Base-by-base conservation (phyloP, 2,797 vertebrate genomes). In the Holocentrus rufus region DNA sequence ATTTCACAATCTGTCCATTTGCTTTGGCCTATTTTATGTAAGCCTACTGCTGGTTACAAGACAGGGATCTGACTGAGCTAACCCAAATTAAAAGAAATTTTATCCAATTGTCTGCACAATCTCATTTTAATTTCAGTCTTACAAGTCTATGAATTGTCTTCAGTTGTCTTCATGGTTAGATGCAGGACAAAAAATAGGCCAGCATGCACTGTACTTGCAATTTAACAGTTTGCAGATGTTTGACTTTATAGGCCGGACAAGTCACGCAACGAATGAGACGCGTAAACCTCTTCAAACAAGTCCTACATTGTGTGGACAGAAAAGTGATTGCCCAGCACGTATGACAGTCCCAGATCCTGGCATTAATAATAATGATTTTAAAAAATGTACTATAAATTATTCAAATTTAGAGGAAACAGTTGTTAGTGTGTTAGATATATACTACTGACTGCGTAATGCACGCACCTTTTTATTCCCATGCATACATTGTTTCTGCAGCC, bases 11-110 rank as follows among this genome's bases (percentile, higher is more conserved):
- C 34, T 25, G 58, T 39, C 58, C 7, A 9, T 80, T 85, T 63
- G 27, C 76, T 30, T 27, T 81, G 79, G 79, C 66, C 72, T 68
- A 64, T 67, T 85, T 74, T 39, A 67, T 65, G 27, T 56, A 61
- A 74, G 6, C 30, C 3, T 17, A 27, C 1, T 31, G 9, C 17
- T 77, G 74, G 61, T 30, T 25, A 61, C 2, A 1, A 34, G 54
- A 58, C 75, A 79, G 55, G 59, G 2, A 50, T 66, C 10, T 53
- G 18, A 42, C 10, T 46, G 34, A 49, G 14, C 15, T 23, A 3
- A 42, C 14, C 36, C 31, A 13, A 3, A 53, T 75, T 68, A 17
- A n/a, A 57, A 58, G 14, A 0, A 0, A 57, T 53, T 49, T 30
- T 9, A 47, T 67, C 4, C 5, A 34, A 63, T 52, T 57, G 3